Evolutionary conservation across 2,113 vertebrate species (phyloP), one percentile per base, ranked within the genome.

Genomic region (Ciconia maguari): DNA sequence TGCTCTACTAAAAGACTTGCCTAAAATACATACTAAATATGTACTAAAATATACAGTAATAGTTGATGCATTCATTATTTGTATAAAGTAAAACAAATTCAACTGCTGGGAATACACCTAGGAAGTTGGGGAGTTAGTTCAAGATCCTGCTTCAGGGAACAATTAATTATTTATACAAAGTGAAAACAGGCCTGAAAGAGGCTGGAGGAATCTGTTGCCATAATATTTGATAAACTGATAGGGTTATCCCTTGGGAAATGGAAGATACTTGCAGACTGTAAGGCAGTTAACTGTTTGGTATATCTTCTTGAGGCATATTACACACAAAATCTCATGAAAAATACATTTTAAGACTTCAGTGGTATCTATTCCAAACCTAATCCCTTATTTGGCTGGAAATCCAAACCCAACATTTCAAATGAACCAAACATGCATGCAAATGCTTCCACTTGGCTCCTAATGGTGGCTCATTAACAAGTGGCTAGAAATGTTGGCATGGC

Each of bases 81-180:
- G 92, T 90, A 80, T 62, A 86, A 95, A 52, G 78, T 77, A 80
- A 93, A 92, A 57, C 15, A 92, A 92, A 90, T 74, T 88, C 62
- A 80, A 27, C 36, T 65, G 32, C 75, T 93, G 58, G 62, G 82
- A 96, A 65, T 93, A 80, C 26, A 94, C 82, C 94, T 92, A 88
- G 54, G 85, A 90, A 83, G 71, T 21, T 83, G 46, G 41, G 76
- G 38, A 92, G 25, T 54, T 93, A 83, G 79, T 95, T 94, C 82
- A 96, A 96, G 75, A 49, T 93, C 71, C 62, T 80, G 82, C 85
- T 96, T 92, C 85, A 80, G 82, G 93, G 66, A 95, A 46, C 19
- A 80, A 86, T 95, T 93, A 96, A 93, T 93, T 94, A 95, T 94
- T 96, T 80, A 95, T 88, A 70, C 52, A 49, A 87, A 88, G 36